A percentile compares a stretch with the other conserved stretches of the same genome.
Evolutionary conservation across 1,140 invertebrate species (phyloP).

Genomic region (Philopotamus ludificatus): DNA sequence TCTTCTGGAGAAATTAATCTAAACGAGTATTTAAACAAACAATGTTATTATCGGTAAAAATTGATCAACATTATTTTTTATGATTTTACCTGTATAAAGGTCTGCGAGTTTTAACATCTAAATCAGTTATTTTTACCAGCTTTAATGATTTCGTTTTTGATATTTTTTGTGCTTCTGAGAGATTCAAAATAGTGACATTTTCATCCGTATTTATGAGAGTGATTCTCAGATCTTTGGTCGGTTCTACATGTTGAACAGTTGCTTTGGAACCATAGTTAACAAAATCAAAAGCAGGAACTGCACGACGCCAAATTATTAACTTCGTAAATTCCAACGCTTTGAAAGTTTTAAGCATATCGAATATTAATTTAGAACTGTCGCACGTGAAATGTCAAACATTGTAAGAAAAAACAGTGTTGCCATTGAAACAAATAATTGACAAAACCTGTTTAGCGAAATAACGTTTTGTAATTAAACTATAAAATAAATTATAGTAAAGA

Average conservation of each 20-base stretch:
- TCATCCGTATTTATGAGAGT: background rate
- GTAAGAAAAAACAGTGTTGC: too few species aligned
- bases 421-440: too few species aligned
- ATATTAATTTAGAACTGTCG: too few species aligned
- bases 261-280: background rate
- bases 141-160: constrained; percentile 10
- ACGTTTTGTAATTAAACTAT: too few species aligned
- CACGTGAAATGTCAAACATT: too few species aligned
- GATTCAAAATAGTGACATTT: background rate
- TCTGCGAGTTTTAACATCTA: constrained; percentile 14
- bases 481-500: too few species aligned
- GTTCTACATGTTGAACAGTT: background rate
- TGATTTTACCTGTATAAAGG: constrained; percentile 12
- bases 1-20: constrained; percentile 13
- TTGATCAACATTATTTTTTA: background rate
- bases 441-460: too few species aligned
- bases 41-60: background rate
- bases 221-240: background rate
- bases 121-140: constrained; percentile 18
- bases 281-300: background rate
- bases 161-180: constrained; percentile 1
- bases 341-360: too few species aligned
- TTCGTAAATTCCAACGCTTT: too few species aligned
- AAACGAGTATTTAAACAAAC: background rate
- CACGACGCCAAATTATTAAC: too few species aligned